A percentile compares a stretch with the other conserved stretches of the same genome.
Evolutionary conservation across 2,888 invertebrate genomes (phyloP).

Genomic region (Amblyjoppa fuscipennis): DNA sequence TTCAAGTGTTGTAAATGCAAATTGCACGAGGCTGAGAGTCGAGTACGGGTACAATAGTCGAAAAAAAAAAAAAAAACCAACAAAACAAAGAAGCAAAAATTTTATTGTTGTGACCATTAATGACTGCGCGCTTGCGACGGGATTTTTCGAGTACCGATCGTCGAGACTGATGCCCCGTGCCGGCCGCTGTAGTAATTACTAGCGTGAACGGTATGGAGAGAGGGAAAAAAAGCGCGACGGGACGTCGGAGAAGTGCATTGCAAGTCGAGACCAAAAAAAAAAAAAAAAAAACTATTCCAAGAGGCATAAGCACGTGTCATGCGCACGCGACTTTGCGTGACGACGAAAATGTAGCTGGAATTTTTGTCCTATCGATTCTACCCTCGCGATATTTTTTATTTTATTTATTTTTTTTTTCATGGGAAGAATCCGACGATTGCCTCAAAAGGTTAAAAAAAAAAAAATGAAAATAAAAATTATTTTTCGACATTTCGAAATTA

Average conservation of each 20-base stretch:
- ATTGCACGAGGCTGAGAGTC: background rate
- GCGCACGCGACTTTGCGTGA: slow-evolving; percentile 59
- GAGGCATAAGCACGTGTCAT: slow-evolving; percentile 22
- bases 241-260: slow-evolving; percentile 38
- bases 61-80: background rate
- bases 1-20: too few relatives aligned
- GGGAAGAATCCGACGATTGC: background rate
- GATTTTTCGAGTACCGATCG: slow-evolving; percentile 37
- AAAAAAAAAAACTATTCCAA: slow-evolving; percentile 15
- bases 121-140: slow-evolving; percentile 1
- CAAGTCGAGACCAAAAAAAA: slow-evolving; percentile 10
- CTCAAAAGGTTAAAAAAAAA: slow-evolving; percentile 5
- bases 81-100: background rate
- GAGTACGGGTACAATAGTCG: background rate
- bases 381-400: background rate
- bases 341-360: slow-evolving; percentile 26
- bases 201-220: slow-evolving; percentile 6
- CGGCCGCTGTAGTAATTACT: slow-evolving; percentile 37
- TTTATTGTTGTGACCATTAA: background rate
- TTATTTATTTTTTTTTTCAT: background rate
- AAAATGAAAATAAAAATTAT: background rate
- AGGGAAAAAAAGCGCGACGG: slow-evolving; percentile 26
- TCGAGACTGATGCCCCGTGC: slow-evolving; percentile 5
- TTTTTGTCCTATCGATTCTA: slow-evolving; percentile 14
- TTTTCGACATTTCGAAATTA: background rate